These are phyloP conservation scores for Spodoptera littoralis DNA, from an alignment of 2,888 invertebrate species.

Conservation along the genomic window DNA sequence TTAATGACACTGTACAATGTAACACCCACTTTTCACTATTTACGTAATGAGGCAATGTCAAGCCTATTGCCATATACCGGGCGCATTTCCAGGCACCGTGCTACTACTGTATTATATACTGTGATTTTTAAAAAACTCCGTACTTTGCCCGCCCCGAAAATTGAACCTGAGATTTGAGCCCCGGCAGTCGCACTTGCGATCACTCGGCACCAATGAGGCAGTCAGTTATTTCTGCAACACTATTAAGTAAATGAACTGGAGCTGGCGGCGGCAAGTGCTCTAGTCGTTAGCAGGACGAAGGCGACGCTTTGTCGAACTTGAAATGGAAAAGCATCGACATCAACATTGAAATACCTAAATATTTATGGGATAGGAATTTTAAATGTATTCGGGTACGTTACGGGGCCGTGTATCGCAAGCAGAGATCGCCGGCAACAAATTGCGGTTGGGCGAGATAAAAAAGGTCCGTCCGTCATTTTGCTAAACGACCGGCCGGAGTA, in stretches of 20 bases:
- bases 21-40: no score
- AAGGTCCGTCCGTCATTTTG: slow-evolving; percentile 87
- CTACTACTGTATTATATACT: no score
- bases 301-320: slow-evolving; percentile 43
- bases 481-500: slow-evolving; percentile 81
- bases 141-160: no score
- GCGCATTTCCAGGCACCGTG: no score
- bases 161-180: no score
- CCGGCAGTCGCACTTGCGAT: no score
- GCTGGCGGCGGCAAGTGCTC: neutral
- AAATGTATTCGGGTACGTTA: slow-evolving; percentile 75
- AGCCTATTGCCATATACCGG: no score
- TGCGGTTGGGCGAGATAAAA: slow-evolving; percentile 87
- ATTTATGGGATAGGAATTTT: slow-evolving; percentile 79
- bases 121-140: no score
- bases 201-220: no score
- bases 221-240: slow-evolving; percentile 13
- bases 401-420: slow-evolving; percentile 78
- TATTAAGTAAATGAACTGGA: slow-evolving; percentile 21
- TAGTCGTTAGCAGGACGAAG: slow-evolving; percentile 37
- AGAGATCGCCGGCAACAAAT: slow-evolving; percentile 85
- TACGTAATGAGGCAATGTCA: no score
- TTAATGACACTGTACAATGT: no score
- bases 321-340: slow-evolving; percentile 67
- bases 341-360: slow-evolving; percentile 71